phyloP scores from a whole-genome alignment of 2,797 vertebrate species.

The Meriones psammophilus region DNA sequence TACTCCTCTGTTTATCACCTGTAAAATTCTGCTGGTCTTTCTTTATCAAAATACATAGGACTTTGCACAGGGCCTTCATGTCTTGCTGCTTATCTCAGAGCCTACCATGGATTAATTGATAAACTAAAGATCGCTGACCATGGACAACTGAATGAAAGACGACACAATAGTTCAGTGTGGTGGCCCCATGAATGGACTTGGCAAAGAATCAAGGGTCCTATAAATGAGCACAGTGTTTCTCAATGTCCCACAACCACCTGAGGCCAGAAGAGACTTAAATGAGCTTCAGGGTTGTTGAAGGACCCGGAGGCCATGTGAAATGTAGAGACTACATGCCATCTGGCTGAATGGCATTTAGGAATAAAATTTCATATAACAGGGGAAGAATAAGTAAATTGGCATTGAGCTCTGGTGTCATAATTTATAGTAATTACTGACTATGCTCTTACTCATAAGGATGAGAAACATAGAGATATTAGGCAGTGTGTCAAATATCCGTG shows the following conservation, averaged over 20 bases:
- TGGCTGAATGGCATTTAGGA: background rate
- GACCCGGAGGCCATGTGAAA: background rate
- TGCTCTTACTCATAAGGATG: background rate
- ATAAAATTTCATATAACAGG: constrained; percentile 5
- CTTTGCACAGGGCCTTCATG: background rate
- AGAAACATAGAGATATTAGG: background rate
- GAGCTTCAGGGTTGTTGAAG: background rate
- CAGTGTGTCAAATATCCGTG: background rate
- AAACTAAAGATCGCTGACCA: background rate
- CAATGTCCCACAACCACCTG: rapidly evolving
- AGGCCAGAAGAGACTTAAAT: background rate
- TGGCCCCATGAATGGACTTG: background rate
- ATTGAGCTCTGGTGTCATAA: background rate
- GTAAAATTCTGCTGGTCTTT: background rate
- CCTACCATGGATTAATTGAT: background rate
- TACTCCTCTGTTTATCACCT: background rate
- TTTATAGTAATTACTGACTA: background rate
- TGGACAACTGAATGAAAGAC: background rate
- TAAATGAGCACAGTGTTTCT: background rate
- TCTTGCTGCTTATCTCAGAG: background rate
- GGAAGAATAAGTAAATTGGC: background rate
- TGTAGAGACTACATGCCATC: background rate
- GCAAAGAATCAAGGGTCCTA: background rate
- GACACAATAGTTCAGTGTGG: background rate
- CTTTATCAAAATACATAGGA: background rate